Evolutionary conservation across 2,113 vertebrate species (phyloP).

Genomic region (Phyllostomus hastatus): DNA sequence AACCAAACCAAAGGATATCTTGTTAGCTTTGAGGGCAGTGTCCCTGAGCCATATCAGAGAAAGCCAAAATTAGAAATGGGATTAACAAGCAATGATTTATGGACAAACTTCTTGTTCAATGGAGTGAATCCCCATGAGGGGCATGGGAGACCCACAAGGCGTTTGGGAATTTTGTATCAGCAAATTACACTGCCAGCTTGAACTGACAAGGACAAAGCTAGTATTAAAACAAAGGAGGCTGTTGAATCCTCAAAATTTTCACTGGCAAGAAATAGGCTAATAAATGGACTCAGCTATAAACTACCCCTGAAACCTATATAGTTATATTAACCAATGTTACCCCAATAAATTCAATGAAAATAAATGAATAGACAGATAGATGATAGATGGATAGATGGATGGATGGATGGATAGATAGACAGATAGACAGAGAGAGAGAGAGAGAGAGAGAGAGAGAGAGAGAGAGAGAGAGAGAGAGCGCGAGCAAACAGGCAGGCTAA

Average conservation of each 20-base stretch:
- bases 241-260: not conserved
- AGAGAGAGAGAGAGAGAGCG: no score
- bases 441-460: no score
- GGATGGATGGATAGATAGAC: no score
- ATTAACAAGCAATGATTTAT: not conserved
- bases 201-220: not conserved
- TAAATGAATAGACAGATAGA: no score
- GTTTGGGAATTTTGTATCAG: not conserved
- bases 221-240: not conserved
- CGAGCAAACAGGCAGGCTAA: not conserved
- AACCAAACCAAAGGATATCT: not conserved
- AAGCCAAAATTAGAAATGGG: not conserved
- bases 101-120: not conserved
- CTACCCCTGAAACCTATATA: not conserved
- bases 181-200: not conserved
- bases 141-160: not conserved
- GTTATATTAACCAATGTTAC: no score
- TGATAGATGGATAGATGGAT: no score
- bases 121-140: not conserved
- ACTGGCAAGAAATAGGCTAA: not conserved
- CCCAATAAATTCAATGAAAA: no score
- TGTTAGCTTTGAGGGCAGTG: not conserved
- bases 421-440: no score
- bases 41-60: not conserved
- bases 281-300: not conserved